Evolutionary conservation across 1,140 invertebrate genomes (phyloP).

Genomic region (Drosophila pseudoananassae): DNA sequence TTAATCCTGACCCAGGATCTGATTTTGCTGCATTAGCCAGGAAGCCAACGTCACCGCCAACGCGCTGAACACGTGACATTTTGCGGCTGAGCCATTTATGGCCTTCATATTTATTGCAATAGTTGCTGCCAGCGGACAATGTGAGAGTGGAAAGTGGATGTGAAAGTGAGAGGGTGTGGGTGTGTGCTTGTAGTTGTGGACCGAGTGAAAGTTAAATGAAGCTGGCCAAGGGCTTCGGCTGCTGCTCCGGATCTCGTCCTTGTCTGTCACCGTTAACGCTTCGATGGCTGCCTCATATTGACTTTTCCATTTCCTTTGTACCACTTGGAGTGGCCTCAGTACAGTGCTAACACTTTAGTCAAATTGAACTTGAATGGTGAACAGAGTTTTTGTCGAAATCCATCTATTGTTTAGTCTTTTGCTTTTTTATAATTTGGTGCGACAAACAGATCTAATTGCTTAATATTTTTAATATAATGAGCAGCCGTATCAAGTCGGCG

Average conservation of each 20-base stretch:
- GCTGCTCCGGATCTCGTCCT: conserved; percentile 27
- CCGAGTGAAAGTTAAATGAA: conserved; percentile 48
- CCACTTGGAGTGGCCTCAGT: conserved; percentile 25
- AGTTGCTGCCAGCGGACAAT: conserved; percentile 61
- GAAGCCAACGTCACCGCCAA: conserved; percentile 18
- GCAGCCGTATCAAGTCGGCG: conserved; percentile 5
- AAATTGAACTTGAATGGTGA: conserved; percentile 34
- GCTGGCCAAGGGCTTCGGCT: conserved; percentile 33
- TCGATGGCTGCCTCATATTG: conserved; percentile 40
- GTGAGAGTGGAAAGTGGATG: conserved; percentile 12
- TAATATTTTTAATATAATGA: conserved; percentile 53
- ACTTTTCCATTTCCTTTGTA: conserved; percentile 41
- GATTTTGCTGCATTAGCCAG: conserved; percentile 46
- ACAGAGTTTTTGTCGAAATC: conserved; percentile 17
- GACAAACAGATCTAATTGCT: conserved; percentile 60
- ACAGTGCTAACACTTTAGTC: conserved; percentile 25
- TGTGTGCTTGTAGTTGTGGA: conserved; percentile 4
- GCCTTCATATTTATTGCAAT: conserved; percentile 71
- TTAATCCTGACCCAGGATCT: conserved; percentile 29
- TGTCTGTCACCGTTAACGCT: conserved; percentile 64
- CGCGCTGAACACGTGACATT: conserved; percentile 58
- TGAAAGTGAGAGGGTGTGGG: background rate
- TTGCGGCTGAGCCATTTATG: conserved; percentile 51
- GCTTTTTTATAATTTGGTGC: background rate
- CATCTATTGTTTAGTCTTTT: conserved; percentile 24